Base-by-base conservation (phyloP, 1,140 invertebrate species). In the Plectrocnemia conspersa region DNA sequence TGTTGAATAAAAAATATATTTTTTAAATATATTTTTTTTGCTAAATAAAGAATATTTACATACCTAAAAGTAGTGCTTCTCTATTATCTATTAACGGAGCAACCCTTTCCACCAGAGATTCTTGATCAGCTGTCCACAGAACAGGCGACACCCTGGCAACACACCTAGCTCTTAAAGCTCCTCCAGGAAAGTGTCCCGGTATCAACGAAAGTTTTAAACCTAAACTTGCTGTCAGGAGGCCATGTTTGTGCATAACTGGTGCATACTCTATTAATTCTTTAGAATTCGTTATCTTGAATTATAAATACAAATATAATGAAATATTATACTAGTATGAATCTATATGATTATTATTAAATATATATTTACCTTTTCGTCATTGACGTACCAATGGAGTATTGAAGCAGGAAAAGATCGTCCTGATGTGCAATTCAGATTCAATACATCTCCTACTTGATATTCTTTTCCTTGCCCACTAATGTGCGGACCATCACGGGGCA, bases 341-440 rank as follows among this genome's bases (percentile, higher is more conserved):
- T 29, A 29, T 29, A 29, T 29, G 27, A 29, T 9, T 13, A 38
- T 38, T 6, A 10, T 5, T 38, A 10, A 38, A 13, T 38, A 16
- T 36, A 9, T 3, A 4, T 40, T 32, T 77, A 90, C 88, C 78
- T 82, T 80, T 64, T 83, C 76, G 58, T 86, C 86, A 67, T 91
- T 90, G 68, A 91, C 86, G 72, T 82, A 88, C 87, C 87, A 91
- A 65, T 82, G 81, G 25, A 91, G 75, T 46, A 80, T 75, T 10
- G 88, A 85, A 15, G 83, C 79, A 15, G 88, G 88, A 67, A 82
- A 83, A 35, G 88, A 89, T 65, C 83, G 85, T 25, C 82, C 84
- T 21, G 88, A 91, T 13, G 87, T 90, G 68, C 89, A 92, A 70
- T 91, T 92, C 49, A 91, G 72, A 65, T 83, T 83, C 56, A 92